These are phyloP conservation scores for Caenorhabditis sinica DNA, from an alignment of 2,888 invertebrate species.

Conservation along the genomic window DNA sequence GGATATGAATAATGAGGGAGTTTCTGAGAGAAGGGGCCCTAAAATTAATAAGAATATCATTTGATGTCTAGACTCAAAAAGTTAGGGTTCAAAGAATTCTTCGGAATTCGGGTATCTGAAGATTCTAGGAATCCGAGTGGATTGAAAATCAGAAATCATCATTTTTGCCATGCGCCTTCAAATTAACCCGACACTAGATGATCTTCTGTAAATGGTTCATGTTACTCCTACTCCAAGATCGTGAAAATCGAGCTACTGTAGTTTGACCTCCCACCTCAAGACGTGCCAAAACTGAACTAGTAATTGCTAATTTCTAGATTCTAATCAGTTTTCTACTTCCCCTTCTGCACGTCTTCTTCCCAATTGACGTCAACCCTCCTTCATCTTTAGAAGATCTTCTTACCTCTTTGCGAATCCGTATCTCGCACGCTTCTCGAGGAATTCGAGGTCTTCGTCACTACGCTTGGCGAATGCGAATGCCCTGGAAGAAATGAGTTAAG, in stretches of 20 bases:
- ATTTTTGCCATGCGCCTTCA: too few relatives aligned
- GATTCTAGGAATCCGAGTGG: background rate
- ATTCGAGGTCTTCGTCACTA: constrained; percentile 64
- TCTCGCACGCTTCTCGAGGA: constrained; percentile 70
- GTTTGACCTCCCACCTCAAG: too few relatives aligned
- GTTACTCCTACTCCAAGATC: too few relatives aligned
- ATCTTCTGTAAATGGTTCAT: too few relatives aligned
- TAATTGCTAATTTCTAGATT: background rate
- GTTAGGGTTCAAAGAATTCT: background rate
- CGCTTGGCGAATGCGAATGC: constrained; percentile 74
- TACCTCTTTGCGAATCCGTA: constrained; percentile 73
- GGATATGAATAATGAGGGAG: background rate
- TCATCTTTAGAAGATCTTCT: constrained; percentile 1
- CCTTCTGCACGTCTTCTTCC: constrained; percentile 9
- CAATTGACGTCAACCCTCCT: constrained; percentile 13
- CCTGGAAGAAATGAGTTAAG: constrained; percentile 37
- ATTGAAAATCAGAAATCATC: background rate
- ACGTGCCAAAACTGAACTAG: constrained; percentile 1
- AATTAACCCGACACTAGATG: too few relatives aligned
- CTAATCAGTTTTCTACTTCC: background rate
- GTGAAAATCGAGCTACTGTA: too few relatives aligned
- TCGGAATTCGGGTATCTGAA: too few relatives aligned
- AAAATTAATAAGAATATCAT: background rate
- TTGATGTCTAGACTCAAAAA: background rate
- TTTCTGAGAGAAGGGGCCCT: background rate